Base-by-base conservation (phyloP, 1,140 invertebrate species). In the Bombus breviceps region DNA sequence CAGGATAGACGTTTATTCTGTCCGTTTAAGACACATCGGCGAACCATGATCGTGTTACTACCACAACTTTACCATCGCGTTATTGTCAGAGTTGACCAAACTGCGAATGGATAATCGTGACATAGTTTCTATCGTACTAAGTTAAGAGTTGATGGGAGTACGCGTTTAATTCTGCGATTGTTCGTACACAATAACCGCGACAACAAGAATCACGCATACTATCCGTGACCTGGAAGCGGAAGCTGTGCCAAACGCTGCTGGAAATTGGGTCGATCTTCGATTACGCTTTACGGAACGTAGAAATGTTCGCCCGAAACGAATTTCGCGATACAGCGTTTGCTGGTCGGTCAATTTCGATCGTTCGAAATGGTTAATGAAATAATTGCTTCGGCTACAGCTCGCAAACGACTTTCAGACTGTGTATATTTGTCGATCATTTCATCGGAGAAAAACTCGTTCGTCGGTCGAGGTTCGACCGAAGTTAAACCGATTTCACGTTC, bases 81-180 rank as follows among this genome's bases (percentile, higher is more conserved):
- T 62, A 41, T 83, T 69, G 75, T n/a, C 57, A 37, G 28, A 53
- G 37, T 78, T 59, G 74, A 59, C 47, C 74, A 32, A 53, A 71
- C 34, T 37, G 1, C n/a, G 47, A n/a, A 9, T 2, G 32, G 82
- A 59, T 79, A 59, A 15, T 34, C 18, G 15, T 39, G 69, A 22
- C 53, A 66, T 13, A 68, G 81, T 75, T 66, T 39, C 22, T 41
- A 73, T 22, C 34, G 41, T 47, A 74, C 32, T n/a, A 66, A 82
- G 69, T 74, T 76, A 22, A 25, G 18, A 41, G 8, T 18, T n/a
- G 37, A 59, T 22, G 32, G 64, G 34, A 71, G 39, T 28, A 3
- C 25, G 15, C 41, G 75, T 68, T 85, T 85, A 85, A 85, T 80
- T 77, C 37, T 53, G 75, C 47, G 68, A 43, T 57, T 79, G 73